Conservation (phyloP, 2,113 vertebrate genomes). For the Hippocampus mohnikei region DNA sequence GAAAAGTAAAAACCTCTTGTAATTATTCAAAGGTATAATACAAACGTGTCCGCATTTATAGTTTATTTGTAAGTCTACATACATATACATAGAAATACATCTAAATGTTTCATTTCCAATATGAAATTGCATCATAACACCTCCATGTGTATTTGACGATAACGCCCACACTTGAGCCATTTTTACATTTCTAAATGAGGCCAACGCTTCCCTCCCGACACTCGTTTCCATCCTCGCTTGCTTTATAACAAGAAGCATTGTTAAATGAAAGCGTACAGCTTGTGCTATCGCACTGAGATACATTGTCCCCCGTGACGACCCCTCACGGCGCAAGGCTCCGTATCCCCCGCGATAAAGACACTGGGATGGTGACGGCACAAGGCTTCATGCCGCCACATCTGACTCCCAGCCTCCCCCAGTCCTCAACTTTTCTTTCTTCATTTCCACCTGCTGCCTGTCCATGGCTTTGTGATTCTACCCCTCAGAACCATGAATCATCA, state of each 20-base stretch:
- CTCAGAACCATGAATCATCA: constrained; percentile 34
- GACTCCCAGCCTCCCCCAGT: constrained; percentile 12
- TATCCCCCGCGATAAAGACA: background rate
- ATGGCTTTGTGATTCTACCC: constrained; percentile 29
- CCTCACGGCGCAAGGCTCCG: background rate
- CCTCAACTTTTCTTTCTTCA: constrained; percentile 10
- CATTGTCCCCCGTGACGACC: constrained; percentile 1
- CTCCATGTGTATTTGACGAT: background rate
- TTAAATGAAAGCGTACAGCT: constrained; percentile 6
- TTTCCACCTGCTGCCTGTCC: constrained; percentile 22
- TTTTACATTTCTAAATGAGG: constrained; percentile 7
- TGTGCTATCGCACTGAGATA: too few species aligned
- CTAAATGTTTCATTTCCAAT: too few species aligned
- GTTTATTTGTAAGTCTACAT: too few species aligned
- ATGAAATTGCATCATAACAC: background rate
- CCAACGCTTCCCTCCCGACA: background rate
- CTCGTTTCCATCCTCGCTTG: background rate
- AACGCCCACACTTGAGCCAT: background rate
- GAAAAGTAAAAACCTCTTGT: background rate
- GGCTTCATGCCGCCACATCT: constrained; percentile 51
- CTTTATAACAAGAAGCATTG: background rate
- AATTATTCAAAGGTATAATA: too few species aligned
- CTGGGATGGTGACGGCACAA: background rate
- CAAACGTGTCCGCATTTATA: too few species aligned
- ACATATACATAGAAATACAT: too few species aligned